Conservation (phyloP, 2,797 vertebrate species). For the Salarias fasciatus region DNA sequence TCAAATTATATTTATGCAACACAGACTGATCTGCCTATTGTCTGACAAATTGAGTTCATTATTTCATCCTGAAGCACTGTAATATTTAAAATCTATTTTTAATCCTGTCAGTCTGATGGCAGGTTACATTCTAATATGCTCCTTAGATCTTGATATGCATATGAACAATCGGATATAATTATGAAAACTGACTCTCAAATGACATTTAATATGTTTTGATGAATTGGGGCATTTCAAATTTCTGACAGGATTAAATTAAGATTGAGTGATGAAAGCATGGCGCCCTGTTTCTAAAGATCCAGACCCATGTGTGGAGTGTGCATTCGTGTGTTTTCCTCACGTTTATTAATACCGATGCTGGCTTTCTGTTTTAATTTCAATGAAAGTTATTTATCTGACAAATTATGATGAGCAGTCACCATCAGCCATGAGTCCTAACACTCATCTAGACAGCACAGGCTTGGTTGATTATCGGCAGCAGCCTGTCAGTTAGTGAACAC, state of each 20-base stretch:
- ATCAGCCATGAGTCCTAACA: conserved; percentile 47
- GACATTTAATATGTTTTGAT: conserved; percentile 70
- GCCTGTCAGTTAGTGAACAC: conserved; percentile 62
- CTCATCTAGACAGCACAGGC: conserved; percentile 22
- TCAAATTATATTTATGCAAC: conserved; percentile 6
- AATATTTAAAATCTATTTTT: conserved; percentile 58
- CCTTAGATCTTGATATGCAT: conserved; percentile 58
- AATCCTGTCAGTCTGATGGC: conserved; percentile 58
- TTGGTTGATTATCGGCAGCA: conserved; percentile 67
- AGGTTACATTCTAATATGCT: conserved; percentile 62
- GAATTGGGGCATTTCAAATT: conserved; percentile 58
- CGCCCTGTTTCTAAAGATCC: conserved; percentile 49
- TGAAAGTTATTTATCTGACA: conserved; percentile 64
- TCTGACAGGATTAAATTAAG: conserved; percentile 69
- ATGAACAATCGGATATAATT: conserved; percentile 69
- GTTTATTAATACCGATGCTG: conserved; percentile 39
- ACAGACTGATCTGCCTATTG: not conserved
- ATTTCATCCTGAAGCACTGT: conserved; percentile 3
- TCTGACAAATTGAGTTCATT: conserved; percentile 47
- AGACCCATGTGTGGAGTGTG: conserved; percentile 1
- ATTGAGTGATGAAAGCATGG: conserved; percentile 59
- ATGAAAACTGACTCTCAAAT: conserved; percentile 66
- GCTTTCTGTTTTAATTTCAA: conserved; percentile 53
- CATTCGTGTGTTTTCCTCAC: conserved; percentile 2
- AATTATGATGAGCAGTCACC: conserved; percentile 59